Evolutionary conservation across 1,140 invertebrate genomes (phyloP), one percentile per base, ranked within the genome.

Genomic region (Amyelois transitella): DNA sequence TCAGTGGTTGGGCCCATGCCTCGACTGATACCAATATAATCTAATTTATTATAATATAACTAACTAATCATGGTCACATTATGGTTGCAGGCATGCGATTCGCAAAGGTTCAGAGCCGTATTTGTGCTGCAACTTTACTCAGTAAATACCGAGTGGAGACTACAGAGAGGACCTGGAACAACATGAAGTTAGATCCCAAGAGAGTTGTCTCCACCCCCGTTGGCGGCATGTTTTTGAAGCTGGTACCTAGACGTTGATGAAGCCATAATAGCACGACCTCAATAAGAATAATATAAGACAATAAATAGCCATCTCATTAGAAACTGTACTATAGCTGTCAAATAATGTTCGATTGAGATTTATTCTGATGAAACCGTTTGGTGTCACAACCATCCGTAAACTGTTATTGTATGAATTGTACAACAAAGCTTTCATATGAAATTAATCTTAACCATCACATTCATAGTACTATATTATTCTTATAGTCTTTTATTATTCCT

Each of bases 61-160:
- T 28, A 6, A 28, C 12, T 28, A n/a, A n/a, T 28, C 5, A 28
- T 28, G 5, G 6, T 28, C 25, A 28, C 12, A 28, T 43, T 53
- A 48, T 18, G 20, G 6, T 62, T 67, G 7, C 58, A 72, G 69
- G 69, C 21, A 58, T 54, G 18, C 53, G 58, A 12, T 66, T 67
- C 14, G 67, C 60, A 10, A 69, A 66, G 45, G 7, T 65, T 0
- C 64, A 69, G 47, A 43, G 45, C 0, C 18, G 51, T 3, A 47
- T 70, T 0, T 58, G 59, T 17, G 48, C 64, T 21, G 54, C 55
- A n/a, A 65, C 60, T 14, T 7, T 73, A 4, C 50, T 73, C 0
- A 59, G 54, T 4, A 65, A 64, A 44, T 73, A 55, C 21, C 50
- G 56, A 43, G 60, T 73, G 6, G 62, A 64, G 14, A 18, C 58